Evolutionary conservation across 2,888 invertebrate genomes (phyloP).

Genomic region (Conomelus anceps): DNA sequence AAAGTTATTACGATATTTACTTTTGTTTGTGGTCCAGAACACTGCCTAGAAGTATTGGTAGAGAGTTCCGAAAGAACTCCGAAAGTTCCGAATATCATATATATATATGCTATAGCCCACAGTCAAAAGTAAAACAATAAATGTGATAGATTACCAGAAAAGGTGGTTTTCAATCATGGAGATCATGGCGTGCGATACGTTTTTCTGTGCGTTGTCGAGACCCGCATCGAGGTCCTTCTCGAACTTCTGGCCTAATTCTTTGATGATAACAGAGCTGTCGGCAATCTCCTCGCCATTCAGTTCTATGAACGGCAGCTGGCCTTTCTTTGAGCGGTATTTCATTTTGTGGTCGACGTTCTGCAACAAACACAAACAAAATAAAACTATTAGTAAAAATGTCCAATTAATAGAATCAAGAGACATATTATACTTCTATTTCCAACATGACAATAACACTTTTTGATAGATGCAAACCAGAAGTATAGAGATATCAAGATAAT

Average conservation of each 20-base stretch:
- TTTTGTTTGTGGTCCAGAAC: too few relatives aligned
- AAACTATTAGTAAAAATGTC: conserved; percentile 24
- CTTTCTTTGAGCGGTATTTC: conserved; percentile 89
- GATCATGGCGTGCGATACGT: conserved; percentile 83
- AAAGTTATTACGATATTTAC: too few relatives aligned
- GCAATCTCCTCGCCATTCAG: conserved; percentile 91
- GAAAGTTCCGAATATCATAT: too few relatives aligned
- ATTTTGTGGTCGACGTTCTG: conserved; percentile 94
- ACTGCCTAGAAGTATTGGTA: too few relatives aligned
- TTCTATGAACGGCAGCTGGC: conserved; percentile 90
- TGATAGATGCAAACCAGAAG: too few relatives aligned
- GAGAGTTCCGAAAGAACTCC: too few relatives aligned
- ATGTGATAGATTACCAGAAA: conserved; percentile 53
- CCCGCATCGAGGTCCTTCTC: conserved; percentile 76
- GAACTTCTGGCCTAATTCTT: conserved; percentile 75
- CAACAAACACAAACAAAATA: conserved; percentile 40
- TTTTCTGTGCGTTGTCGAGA: conserved; percentile 76
- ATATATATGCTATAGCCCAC: background rate
- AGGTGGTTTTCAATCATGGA: conserved; percentile 94
- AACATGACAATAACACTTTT: background rate
- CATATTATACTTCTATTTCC: too few relatives aligned
- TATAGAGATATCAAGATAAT: too few relatives aligned
- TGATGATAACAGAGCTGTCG: conserved; percentile 85
- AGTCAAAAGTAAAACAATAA: background rate
- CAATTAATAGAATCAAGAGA: background rate